These are phyloP conservation scores for Dissostichus mawsoni DNA, from an alignment of 2,113 vertebrate genomes.

Conservation along the genomic window DNA sequence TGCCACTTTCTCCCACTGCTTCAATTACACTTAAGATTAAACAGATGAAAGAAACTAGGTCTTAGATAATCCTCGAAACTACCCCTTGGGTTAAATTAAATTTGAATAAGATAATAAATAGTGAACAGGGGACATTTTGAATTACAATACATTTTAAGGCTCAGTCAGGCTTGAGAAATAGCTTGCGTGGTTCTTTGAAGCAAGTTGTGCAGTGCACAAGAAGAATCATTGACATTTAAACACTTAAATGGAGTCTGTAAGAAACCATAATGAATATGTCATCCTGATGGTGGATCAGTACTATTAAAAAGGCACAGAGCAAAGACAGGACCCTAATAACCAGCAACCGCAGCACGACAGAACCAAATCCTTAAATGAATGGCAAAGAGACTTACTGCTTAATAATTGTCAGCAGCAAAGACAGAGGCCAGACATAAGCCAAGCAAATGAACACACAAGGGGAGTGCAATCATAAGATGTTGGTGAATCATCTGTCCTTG, in stretches of 20 bases:
- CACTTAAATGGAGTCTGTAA: slow-evolving; percentile 44
- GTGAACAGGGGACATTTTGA: slow-evolving; percentile 26
- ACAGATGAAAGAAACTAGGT: slow-evolving; percentile 44
- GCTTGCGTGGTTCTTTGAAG: not conserved
- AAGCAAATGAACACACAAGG: slow-evolving; percentile 40
- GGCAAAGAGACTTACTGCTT: slow-evolving; percentile 4
- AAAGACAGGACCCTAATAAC: slow-evolving; percentile 33
- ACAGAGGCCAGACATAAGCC: slow-evolving; percentile 15
- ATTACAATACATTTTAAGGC: slow-evolving; percentile 12
- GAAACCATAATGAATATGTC: slow-evolving; percentile 48
- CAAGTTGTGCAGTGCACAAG: slow-evolving; percentile 22
- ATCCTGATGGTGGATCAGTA: slow-evolving; percentile 50
- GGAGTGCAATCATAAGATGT: slow-evolving; percentile 41
- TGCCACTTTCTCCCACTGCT: slow-evolving; percentile 31
- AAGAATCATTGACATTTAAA: slow-evolving; percentile 46
- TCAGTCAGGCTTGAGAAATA: slow-evolving; percentile 20
- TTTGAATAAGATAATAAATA: slow-evolving; percentile 44
- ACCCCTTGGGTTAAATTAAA: slow-evolving; percentile 42
- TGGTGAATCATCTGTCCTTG: slow-evolving; percentile 65
- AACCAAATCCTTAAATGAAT: slow-evolving; percentile 38
- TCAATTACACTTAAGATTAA: slow-evolving; percentile 56
- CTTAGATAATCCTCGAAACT: slow-evolving; percentile 46
- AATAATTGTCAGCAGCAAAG: slow-evolving; percentile 12
- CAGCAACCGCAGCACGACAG: slow-evolving; percentile 3
- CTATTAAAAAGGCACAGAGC: slow-evolving; percentile 31